Percentiles rank a stretch among this genome's conserved stretches.
These are phyloP conservation scores for Ericerus pela DNA, from an alignment of 1,140 invertebrate genomes.

Conservation along the genomic window DNA sequence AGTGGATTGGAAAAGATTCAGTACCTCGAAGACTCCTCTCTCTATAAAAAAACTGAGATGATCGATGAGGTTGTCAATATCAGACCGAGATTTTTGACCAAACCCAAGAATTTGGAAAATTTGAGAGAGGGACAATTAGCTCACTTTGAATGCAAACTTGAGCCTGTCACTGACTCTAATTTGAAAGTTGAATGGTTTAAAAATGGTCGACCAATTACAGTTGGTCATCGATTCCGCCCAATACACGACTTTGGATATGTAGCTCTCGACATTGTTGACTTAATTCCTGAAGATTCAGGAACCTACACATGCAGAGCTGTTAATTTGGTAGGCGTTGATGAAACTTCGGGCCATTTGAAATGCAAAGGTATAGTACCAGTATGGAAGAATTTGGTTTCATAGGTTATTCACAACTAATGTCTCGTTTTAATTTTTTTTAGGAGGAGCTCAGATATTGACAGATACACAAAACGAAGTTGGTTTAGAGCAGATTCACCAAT, in stretches of 20 bases:
- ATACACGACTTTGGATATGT: slow-evolving; percentile 94
- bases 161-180: slow-evolving; percentile 89
- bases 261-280: slow-evolving; percentile 74
- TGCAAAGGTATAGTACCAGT: slow-evolving; percentile 40
- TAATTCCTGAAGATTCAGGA: slow-evolving; percentile 85
- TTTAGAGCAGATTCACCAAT: slow-evolving; percentile 68
- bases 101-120: slow-evolving; percentile 68
- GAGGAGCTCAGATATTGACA: slow-evolving; percentile 56
- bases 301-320: slow-evolving; percentile 85
- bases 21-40: slow-evolving; percentile 72
- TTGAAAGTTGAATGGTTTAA: slow-evolving; percentile 89
- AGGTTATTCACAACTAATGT: not conserved
- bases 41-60: slow-evolving; percentile 65
- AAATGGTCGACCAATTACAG: slow-evolving; percentile 71
- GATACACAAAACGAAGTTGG: slow-evolving; percentile 69
- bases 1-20: slow-evolving; percentile 79
- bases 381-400: not conserved
- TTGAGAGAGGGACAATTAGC: slow-evolving; percentile 81
- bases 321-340: slow-evolving; percentile 72
- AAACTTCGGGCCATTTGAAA: slow-evolving; percentile 54
- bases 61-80: slow-evolving; percentile 70
- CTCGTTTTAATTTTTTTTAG: slow-evolving; percentile 10
- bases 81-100: slow-evolving; percentile 66
- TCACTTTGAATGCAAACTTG: slow-evolving; percentile 94
- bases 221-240: slow-evolving; percentile 77